Percentiles rank a stretch among this genome's conserved stretches.
Evolutionary conservation across 2,113 vertebrate species (phyloP).

Genomic region (Dasyornis broadbenti): DNA sequence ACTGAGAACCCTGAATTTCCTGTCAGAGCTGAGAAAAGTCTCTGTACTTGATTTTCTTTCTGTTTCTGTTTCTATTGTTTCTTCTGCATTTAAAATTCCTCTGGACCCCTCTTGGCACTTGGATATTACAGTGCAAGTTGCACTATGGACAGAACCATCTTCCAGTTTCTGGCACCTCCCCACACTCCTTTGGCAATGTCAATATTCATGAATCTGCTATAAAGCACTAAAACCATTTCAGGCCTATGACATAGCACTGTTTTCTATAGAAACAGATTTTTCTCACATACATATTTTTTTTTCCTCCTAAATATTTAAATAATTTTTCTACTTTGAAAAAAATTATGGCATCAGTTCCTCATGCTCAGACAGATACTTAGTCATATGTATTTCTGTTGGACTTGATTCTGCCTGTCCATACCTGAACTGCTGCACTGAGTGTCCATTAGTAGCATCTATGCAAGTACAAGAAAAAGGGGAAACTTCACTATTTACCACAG

Average conservation of each 20-base stretch:
- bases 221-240: background rate
- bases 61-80: background rate
- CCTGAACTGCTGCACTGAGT: background rate
- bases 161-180: background rate
- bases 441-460: background rate
- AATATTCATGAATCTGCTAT: background rate
- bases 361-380: background rate
- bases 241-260: background rate
- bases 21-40: background rate
- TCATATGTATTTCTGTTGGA: background rate
- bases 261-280: background rate
- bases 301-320: background rate
- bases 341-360: background rate
- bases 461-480: background rate
- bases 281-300: background rate
- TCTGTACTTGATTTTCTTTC: background rate
- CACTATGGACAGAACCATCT: background rate
- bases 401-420: background rate
- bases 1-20: background rate
- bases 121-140: background rate
- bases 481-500: background rate
- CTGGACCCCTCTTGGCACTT: background rate
- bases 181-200: background rate
- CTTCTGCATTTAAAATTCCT: background rate
- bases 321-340: background rate